Percentiles rank a stretch among this genome's conserved stretches.
phyloP scores from a whole-genome alignment of 2,797 vertebrate genomes.

The Sphaeramia orbicularis region DNA sequence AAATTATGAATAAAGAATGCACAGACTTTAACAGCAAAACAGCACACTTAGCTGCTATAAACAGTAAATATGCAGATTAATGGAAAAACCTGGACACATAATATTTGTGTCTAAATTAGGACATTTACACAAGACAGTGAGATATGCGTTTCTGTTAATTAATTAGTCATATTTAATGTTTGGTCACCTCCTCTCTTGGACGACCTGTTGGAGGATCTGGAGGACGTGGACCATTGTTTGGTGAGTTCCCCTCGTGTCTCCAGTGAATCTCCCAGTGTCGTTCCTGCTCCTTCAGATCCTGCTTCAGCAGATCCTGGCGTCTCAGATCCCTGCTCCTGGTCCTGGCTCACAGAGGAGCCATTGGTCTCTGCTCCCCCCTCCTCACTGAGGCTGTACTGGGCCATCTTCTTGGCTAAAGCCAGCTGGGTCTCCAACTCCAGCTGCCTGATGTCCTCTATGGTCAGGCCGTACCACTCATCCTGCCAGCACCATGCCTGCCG shows the following conservation, averaged over 20 bases:
- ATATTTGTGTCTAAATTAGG: too few species aligned
- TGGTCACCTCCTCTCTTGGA: conserved; percentile 94
- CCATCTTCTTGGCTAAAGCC: conserved; percentile 97
- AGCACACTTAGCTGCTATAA: too few species aligned
- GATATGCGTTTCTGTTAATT: too few species aligned
- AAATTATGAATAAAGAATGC: too few species aligned
- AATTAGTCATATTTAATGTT: too few species aligned
- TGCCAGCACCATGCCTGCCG: conserved; percentile 99
- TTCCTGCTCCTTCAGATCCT: conserved; percentile 73
- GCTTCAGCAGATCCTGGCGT: conserved; percentile 31
- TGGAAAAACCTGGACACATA: too few species aligned
- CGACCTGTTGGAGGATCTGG: conserved; percentile 92
- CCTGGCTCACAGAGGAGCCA: conserved; percentile 72
- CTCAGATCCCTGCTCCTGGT: conserved; percentile 78
- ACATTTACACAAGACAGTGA: too few species aligned
- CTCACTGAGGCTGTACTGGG: conserved; percentile 90
- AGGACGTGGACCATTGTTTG: conserved; percentile 98
- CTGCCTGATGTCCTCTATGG: conserved; percentile 95
- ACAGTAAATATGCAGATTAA: too few species aligned
- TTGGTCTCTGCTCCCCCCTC: conserved; percentile 84
- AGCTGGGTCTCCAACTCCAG: conserved; percentile 97
- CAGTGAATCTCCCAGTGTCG: conserved; percentile 78
- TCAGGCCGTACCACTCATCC: conserved; percentile 97
- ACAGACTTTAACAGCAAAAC: too few species aligned
- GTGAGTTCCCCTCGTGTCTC: conserved; percentile 89